Base-by-base conservation (phyloP, 2,113 vertebrate species). In the Alaudala cheleensis region DNA sequence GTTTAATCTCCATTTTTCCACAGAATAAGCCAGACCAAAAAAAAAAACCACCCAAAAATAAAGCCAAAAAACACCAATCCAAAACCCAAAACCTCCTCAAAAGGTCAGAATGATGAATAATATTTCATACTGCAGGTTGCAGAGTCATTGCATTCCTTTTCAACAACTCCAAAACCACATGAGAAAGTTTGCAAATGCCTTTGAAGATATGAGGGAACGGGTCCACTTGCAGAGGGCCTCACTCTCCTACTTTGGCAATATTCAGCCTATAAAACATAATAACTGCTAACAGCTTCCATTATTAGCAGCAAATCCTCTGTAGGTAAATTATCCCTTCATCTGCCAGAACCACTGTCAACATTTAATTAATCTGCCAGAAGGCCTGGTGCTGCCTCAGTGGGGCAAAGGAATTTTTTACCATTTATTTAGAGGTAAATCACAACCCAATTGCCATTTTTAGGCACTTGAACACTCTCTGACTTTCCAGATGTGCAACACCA, bases 91-190 rank as follows among this genome's bases (percentile, higher is more conserved):
- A 25, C 5, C 31, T 39, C 42, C 49, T 61, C n/a, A 61, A 66
- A 94, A 89, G 66, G 53, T 89, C 91, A 80, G 7, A 87, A 70
- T 22, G n/a, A 72, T 67, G 54, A 84, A 71, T 42, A 62, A 56
- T 42, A 82, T 79, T 93, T 79, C 58, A 57, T 87, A 39, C 20
- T 57, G 18, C 33, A 82, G 50, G 67, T 79, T 90, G 66, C 44
- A 34, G 33, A 92, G 50, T 24, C 58, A 54, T 21, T 90, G 45
- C 74, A 89, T 95, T 95, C 87, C 61, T 91, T 95, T 76, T 50
- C 45, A 91, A 17, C 10, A 81, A 22, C 62, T 72, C 61, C 74
- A 90, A 69, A 87, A 90, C 81, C 89, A 91, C 84, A 80, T 17
- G 18, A 91, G 73, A 91, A 92, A 54, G 42, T 45, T 20, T 72